Base-by-base conservation (phyloP, 2,888 invertebrate genomes). In the Cyclophora punctaria region DNA sequence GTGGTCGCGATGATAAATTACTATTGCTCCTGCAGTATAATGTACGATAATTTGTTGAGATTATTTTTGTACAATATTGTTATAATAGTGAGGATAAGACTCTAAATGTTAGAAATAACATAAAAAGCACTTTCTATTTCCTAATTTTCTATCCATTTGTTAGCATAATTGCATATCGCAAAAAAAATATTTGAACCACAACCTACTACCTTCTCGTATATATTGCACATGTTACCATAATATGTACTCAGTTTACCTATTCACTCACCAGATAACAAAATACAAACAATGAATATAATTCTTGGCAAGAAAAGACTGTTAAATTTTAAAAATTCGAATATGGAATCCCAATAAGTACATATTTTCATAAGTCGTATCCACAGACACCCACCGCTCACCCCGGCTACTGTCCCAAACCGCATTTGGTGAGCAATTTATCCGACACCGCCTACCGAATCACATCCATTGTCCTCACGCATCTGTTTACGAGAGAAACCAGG, bases 371-470 rank as follows among this genome's bases (percentile, higher is more conserved):
- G 45, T 42, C 66, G 3, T 50, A 64, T 84, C 83, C 79, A 78
- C 48, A 58, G 20, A 20, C 20, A 20, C 20, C 7, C 57, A 68
- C 5, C 49, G 51, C 49, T 35, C 57, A 59, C 62, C 51, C 7
- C n/a, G 20, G 62, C 64, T 67, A 70, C 71, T 63, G 69, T 61
- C 63, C 59, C 50, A 60, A 54, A 46, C 50, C 53, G 58, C 59
- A 60, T 53, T 46, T 51, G 52, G 45, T 67, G 53, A 37, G 37
- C 64, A 69, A 72, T 78, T 79, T 71, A 80, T 70, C 69, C 74
- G 80, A 79, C 86, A 80, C 84, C 87, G 87, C 87, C 87, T 85
- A 81, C 86, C 83, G 66, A 84, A 86, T 87, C 80, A 60, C 70
- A 53, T 53, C 75, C 58, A 79, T 86, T 86, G 84, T 86, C 65